These are phyloP conservation scores for Parnassius smintheus DNA, from an alignment of 2,888 invertebrate genomes.

Conservation along the genomic window DNA sequence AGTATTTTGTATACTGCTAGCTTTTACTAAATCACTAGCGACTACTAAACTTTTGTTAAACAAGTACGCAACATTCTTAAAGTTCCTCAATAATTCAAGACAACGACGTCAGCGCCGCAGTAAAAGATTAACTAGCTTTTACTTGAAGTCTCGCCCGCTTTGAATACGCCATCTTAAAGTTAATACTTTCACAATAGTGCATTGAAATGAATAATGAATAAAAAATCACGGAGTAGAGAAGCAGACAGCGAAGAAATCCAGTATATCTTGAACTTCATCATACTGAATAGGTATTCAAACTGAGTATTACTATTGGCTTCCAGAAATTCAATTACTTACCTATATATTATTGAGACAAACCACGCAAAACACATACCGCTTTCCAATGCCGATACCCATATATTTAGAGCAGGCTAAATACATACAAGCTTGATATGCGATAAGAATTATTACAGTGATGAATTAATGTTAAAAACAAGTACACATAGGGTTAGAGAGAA, in stretches of 20 bases:
- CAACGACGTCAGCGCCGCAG: conserved; percentile 12
- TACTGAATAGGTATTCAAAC: conserved; percentile 8
- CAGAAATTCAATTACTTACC: neutral
- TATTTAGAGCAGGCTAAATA: too few relatives aligned
- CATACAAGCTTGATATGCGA: too few relatives aligned
- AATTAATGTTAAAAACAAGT: too few relatives aligned
- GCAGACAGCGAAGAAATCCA: conserved; percentile 7
- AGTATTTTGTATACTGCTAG: too few relatives aligned
- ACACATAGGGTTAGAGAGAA: too few relatives aligned
- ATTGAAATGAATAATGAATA: conserved; percentile 26
- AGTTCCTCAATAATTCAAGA: conserved; percentile 19
- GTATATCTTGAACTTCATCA: conserved; percentile 3
- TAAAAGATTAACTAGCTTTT: conserved; percentile 25
- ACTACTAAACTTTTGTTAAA: neutral
- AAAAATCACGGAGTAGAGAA: conserved; percentile 22
- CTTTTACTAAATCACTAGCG: neutral
- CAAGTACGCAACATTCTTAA: conserved; percentile 8
- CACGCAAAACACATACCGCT: too few relatives aligned
- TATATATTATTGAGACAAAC: too few relatives aligned
- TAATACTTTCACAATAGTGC: conserved; percentile 25
- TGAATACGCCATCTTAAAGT: conserved; percentile 24
- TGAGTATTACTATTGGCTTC: conserved; percentile 4
- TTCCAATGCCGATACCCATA: too few relatives aligned
- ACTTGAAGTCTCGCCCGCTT: conserved; percentile 12
- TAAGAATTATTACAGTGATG: too few relatives aligned